Evolutionary conservation across 1,140 invertebrate genomes (phyloP), one percentile per base, ranked within the genome.

Genomic region (Phthorimaea operculella): DNA sequence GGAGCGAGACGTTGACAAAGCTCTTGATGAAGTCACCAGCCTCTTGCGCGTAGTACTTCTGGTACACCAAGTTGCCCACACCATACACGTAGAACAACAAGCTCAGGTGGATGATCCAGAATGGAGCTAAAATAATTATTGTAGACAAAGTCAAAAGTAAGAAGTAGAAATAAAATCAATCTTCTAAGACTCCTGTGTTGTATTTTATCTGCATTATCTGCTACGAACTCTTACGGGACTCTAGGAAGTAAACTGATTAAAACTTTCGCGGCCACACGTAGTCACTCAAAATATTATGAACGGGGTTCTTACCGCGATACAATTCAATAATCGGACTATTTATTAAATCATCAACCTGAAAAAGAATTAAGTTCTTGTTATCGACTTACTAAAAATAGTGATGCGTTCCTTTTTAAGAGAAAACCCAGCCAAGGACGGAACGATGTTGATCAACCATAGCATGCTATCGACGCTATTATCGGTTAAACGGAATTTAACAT

Each of bases 81-180:
- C 57, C 66, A 50, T 82, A 78, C 21, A 82, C 62, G 51, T 82
- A 82, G 0, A 64, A 17, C 6, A 82, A 54, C 0, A 79, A 55
- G 12, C 52, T 55, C 6, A 74, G 21, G 48, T 78, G 74, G 3
- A 74, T 7, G 15, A 70, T 63, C 79, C 79, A 82, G 55, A 77
- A 79, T 33, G 34, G 51, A 36, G 16, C 4, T 34, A 52, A 34
- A 28, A 28, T 28, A 28, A 28, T 2, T 28, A 28, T 28, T 28
- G 21, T n/a, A n/a, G n/a, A n/a, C n/a, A n/a, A n/a, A n/a, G n/a
- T n/a, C n/a, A n/a, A n/a, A n/a, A 28, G 21, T 4, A 28, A 28
- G 21, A 4, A 28, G 21, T 28, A 4, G 21, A 28, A 28, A 28
- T 28, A 4, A 6, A 28, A 28, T 4, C 21, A 2, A 28, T 28